Evolutionary conservation across 2,888 invertebrate species (phyloP), one percentile per base, ranked within the genome.

Genomic region (Caenorhabditis sp.): DNA sequence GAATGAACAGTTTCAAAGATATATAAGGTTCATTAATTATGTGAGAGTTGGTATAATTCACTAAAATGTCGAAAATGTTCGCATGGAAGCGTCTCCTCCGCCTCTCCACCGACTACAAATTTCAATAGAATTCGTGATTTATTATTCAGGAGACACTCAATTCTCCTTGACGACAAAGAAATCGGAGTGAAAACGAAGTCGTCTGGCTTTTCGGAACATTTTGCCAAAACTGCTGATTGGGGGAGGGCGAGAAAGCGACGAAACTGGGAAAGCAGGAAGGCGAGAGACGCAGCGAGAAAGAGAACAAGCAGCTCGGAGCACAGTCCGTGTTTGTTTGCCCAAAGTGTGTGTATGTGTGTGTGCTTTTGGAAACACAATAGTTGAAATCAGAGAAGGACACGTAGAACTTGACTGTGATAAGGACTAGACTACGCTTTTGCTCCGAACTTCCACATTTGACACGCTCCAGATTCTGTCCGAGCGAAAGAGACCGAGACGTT

Each of bases 361-460:
- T 30, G 13, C 46, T 65, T 56, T 48, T n/a, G n/a, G n/a, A n/a
- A n/a, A n/a, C 46, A 27, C 26, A 48, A 15, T 37, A 50, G 39
- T 48, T 66, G 48, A 65, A 48, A 48, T 50, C 43, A 58, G 39
- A 50, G 56, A 55, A 30, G 37, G 39, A 56, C 63, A 65, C 43
- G 35, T 62, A 43, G 35, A 43, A 26, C 32, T 45, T n/a, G n/a
- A n/a, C n/a, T 26, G 17, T 43, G 48, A 41, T 61, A 45, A 61
- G 8, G 13, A 59, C 68, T 68, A 68, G 56, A 68, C 58, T 68
- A 68, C 58, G 35, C 68, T 59, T 68, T 59, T 68, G 68, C 68
- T 58, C 11, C 52, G 37, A 15, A 50, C 22, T 35, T 68, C 58
- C 35, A 68, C 58, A 52, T 58, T 58, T 17, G 68, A 68, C 48